Base-by-base conservation (phyloP, 2,888 invertebrate genomes). In the Parascotia fuliginaria region DNA sequence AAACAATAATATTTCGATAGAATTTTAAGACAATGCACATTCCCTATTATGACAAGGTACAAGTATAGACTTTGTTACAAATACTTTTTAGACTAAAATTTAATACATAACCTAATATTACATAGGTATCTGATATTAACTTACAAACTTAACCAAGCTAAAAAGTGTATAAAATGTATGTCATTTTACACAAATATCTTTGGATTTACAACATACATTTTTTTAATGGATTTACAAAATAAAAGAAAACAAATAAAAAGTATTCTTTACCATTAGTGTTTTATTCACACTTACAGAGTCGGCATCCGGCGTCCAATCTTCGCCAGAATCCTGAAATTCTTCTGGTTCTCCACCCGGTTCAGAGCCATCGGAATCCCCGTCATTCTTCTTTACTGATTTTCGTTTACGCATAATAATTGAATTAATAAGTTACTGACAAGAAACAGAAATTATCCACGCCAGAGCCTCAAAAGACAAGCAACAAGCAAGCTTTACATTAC, bases 231-330 rank as follows among this genome's bases (percentile, higher is more conserved):
- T 7, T 24, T 24, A 24, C 7, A 7, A 24, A 9, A n/a, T n/a
- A n/a, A n/a, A 24, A 1, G 3, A 7, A 38, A 6, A 38, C 14
- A 11, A 14, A 11, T 1, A 3, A 42, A 50, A 40, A 12, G 24
- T 34, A 27, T n/a, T 34, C 12, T 29, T 9, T 14, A 22, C 9
- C 11, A 12, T 34, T 29, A 12, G 3, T 34, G 28, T 22, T 9
- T 42, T 34, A 2, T 54, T 56, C 32, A 36, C 55, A 75, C 75
- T 78, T 83, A 92, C 92, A 75, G 90, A 66, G 81, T 90, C 91
- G 73, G 92, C 92, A 71, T 91, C 92, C 80, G 92, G 92, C 83
- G 92, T 92, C 92, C 92, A 92, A 81, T 92, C 92, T 81, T 92
- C 92, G 34, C 92, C 92, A 1, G 92, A 92, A 70, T 92, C 92